Evolutionary conservation across 2,797 vertebrate genomes (phyloP), one percentile per base, ranked within the genome.

Genomic region (Poeciliopsis turneri): DNA sequence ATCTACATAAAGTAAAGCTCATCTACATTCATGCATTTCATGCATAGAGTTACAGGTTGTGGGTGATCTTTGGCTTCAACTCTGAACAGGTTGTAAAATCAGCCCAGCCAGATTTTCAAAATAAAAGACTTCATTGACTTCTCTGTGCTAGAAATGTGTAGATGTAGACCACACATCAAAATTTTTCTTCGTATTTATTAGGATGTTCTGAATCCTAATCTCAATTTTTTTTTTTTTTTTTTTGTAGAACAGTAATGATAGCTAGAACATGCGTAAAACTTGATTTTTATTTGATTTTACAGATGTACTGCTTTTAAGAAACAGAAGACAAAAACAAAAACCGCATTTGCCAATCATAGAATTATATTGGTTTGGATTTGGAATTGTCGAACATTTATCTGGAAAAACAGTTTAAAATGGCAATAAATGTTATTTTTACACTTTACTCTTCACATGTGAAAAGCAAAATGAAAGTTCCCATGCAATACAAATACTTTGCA

Each of bases 51-150:
- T 28, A 25, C 8, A 33, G 46, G 3, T 39, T 36, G 23, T 46
- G 36, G 25, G 11, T 47, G 77, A 78, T 78, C 55, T 78, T 72
- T 78, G 45, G 15, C 77, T 74, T 30, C 5, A 59, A 39, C 25
- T 57, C 25, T 49, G 20, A 28, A 39, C 68, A 59, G 23, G 39
- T 55, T 23, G 43, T 8, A 11, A 64, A 7, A 49, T 20, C 23
- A 23, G 39, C 46, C 0, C 11, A 6, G 5, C 4, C 12, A 5
- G 0, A n/a, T 23, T 45, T 78, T 82, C 77, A 76, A 64, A 88
- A 75, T 80, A 84, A 87, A 78, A 68, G 72, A 49, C 18, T 49
- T 47, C 16, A 47, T 47, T 16, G 10, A 55, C 23, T n/a, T 2
- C 15, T 18, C 5, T 59, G 61, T 36, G 61, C 20, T 20, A 36